Conservation (phyloP, 2,888 invertebrate species). For the Salticus scenicus region DNA sequence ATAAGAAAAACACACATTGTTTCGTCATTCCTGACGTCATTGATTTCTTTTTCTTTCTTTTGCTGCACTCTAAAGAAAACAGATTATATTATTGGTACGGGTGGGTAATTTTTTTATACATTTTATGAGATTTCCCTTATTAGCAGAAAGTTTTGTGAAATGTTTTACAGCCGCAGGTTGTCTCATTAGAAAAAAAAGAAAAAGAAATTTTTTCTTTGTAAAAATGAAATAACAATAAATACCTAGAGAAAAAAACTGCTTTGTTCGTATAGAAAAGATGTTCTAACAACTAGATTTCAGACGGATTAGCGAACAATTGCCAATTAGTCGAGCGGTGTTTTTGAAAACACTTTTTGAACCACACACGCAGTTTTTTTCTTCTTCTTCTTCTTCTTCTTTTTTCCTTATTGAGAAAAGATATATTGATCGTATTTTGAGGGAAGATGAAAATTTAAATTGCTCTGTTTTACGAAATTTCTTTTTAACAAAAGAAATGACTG, state of each 20-base stretch:
- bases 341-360: slow-evolving; percentile 55
- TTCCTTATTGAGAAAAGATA: slow-evolving; percentile 38
- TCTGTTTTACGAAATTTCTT: slow-evolving; percentile 31
- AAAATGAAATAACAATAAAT: slow-evolving; percentile 28
- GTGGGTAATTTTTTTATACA: slow-evolving; percentile 11
- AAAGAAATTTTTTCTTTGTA: slow-evolving; percentile 48
- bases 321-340: slow-evolving; percentile 65
- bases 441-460: not conserved
- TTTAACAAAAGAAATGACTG: slow-evolving; percentile 46
- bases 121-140: slow-evolving; percentile 49
- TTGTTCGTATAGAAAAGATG: slow-evolving; percentile 40
- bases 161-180: slow-evolving; percentile 46
- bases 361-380: not conserved
- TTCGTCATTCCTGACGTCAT: slow-evolving; percentile 40
- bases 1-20: slow-evolving; percentile 20
- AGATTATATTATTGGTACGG: slow-evolving; percentile 59
- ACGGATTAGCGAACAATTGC: slow-evolving; percentile 67
- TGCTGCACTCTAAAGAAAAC: slow-evolving; percentile 26
- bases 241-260: slow-evolving; percentile 7
- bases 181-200: slow-evolving; percentile 68
- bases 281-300: slow-evolving; percentile 60
- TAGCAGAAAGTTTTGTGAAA: slow-evolving; percentile 48
- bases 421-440: slow-evolving; percentile 51
- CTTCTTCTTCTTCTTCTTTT: not conserved
- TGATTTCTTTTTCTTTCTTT: slow-evolving; percentile 34